Evolutionary conservation across 2,113 vertebrate species (phyloP).

Genomic region (Bujurquina vittata): DNA sequence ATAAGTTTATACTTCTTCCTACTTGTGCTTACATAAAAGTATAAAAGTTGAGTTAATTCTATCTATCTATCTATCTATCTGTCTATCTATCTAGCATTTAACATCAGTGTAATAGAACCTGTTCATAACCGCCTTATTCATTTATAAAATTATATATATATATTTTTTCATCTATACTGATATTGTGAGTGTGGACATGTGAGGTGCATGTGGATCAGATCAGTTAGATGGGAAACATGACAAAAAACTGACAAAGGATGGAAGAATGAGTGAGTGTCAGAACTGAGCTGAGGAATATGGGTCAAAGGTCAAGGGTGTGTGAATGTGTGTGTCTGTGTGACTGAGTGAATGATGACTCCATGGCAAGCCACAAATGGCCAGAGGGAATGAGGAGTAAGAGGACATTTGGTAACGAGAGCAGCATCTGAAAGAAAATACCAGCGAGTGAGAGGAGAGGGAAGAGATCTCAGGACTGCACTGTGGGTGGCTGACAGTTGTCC

Average conservation of each 20-base stretch:
- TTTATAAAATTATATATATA: background rate
- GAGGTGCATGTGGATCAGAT: background rate
- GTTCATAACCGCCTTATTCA: background rate
- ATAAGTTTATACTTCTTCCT: too few species aligned
- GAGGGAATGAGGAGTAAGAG: background rate
- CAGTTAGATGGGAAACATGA: background rate
- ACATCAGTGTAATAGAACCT: background rate
- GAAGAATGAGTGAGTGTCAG: background rate
- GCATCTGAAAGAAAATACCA: slow-evolving; percentile 11
- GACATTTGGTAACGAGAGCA: slow-evolving; percentile 13
- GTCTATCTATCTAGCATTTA: too few species aligned
- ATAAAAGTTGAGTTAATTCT: too few species aligned
- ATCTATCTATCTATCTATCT: too few species aligned
- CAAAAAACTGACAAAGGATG: background rate
- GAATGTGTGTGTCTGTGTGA: background rate
- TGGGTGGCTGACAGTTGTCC: too few species aligned
- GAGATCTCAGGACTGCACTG: too few species aligned
- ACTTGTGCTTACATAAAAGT: too few species aligned
- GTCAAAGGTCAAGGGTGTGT: slow-evolving; percentile 33
- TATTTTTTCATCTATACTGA: rapidly evolving
- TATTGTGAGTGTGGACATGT: background rate
- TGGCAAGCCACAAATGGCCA: background rate
- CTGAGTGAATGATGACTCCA: background rate
- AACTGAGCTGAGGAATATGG: background rate
- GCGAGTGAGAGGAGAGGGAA: background rate